Evolutionary conservation across 1,140 invertebrate genomes (phyloP).

Genomic region (Calliopsis andreniformis): DNA sequence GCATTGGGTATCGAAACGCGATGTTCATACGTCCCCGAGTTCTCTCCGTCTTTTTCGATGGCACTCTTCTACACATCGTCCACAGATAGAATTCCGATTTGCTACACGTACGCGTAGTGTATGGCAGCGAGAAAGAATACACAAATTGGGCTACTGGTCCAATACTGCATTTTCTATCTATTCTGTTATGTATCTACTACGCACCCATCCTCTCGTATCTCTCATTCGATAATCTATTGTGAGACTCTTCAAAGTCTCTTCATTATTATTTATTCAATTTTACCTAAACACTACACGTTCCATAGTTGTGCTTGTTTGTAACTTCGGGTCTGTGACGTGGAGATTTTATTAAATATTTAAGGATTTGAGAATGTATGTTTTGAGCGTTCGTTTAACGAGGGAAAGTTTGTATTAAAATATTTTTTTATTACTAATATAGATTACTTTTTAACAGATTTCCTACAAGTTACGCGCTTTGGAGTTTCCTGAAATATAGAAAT

Average conservation of each 20-base stretch:
- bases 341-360: background rate
- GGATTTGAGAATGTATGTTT: background rate
- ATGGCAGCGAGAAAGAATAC: constrained; percentile 54
- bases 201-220: background rate
- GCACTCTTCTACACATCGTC: constrained; percentile 52
- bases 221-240: constrained; percentile 11
- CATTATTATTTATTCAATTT: background rate
- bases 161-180: constrained; percentile 53
- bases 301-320: background rate
- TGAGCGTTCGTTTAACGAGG: background rate
- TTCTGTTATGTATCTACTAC: background rate
- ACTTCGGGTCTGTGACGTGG: background rate
- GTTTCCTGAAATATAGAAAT: too few species aligned
- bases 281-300: background rate
- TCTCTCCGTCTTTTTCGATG: constrained; percentile 45
- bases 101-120: constrained; percentile 33
- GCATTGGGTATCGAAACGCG: constrained; percentile 54
- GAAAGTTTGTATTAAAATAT: too few species aligned
- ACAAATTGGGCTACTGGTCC: constrained; percentile 65
- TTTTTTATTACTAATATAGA: too few species aligned
- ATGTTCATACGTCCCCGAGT: constrained; percentile 52
- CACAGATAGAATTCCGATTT: constrained; percentile 65
- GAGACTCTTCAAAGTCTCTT: constrained; percentile 15
- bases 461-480: too few species aligned
- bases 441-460: too few species aligned